Conservation (phyloP, 2,113 vertebrate genomes). For the Alectura lathami region DNA sequence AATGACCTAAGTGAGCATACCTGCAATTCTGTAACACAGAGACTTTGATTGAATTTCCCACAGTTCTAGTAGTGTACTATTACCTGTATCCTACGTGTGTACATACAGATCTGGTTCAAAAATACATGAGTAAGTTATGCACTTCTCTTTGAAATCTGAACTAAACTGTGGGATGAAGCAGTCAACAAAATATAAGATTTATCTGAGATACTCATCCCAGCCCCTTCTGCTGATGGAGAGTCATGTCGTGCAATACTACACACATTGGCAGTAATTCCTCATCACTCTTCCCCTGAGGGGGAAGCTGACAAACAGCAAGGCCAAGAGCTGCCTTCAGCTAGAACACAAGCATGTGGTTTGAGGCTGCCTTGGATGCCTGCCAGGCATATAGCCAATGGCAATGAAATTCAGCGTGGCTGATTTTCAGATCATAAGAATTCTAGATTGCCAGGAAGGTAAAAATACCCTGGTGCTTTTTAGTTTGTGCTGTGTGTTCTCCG, state of each 20-base stretch:
- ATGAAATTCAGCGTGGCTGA: neutral
- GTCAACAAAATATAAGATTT: neutral
- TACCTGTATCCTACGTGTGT: neutral
- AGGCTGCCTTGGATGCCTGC: neutral
- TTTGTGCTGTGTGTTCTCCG: neutral
- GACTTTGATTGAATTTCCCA: neutral
- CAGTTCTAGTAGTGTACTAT: neutral
- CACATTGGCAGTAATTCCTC: neutral
- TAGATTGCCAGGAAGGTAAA: neutral
- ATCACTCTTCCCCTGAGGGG: neutral
- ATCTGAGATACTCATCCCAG: neutral
- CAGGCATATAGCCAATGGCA: neutral
- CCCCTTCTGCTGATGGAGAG: neutral
- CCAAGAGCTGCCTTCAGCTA: constrained; percentile 34
- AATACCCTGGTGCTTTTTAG: neutral
- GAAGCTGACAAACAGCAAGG: constrained; percentile 25
- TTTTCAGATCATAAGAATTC: neutral
- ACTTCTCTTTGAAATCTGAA: neutral
- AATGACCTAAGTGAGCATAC: neutral
- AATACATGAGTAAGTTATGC: neutral
- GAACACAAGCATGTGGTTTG: neutral
- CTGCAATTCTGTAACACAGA: neutral
- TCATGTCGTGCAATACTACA: neutral
- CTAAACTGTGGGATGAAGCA: neutral
- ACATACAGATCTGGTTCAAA: neutral